These are phyloP conservation scores for Pasiphila rectangulata DNA, from an alignment of 2,888 invertebrate genomes.

Conservation along the genomic window DNA sequence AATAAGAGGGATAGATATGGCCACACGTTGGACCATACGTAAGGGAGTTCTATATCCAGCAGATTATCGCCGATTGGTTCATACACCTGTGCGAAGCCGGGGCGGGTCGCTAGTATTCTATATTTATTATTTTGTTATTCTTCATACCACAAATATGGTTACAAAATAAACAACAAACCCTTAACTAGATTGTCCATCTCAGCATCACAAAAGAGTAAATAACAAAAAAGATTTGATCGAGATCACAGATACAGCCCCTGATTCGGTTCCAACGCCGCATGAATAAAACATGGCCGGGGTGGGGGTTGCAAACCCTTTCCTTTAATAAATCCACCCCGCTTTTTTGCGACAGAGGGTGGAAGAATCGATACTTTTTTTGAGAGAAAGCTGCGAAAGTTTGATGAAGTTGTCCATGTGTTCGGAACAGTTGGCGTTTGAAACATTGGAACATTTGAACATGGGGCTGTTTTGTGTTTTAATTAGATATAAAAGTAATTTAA, in stretches of 20 bases:
- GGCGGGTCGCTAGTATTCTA: too few relatives aligned
- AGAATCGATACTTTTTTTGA: conserved; percentile 49
- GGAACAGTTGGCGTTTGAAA: conserved; percentile 11
- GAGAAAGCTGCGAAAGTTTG: conserved; percentile 29
- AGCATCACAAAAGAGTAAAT: conserved; percentile 42
- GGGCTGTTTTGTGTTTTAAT: background rate
- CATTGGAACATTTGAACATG: background rate
- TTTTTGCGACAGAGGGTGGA: conserved; percentile 67
- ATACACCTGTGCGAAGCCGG: too few relatives aligned
- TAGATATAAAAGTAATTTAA: too few relatives aligned
- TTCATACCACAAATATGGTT: too few relatives aligned
- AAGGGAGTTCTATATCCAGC: too few relatives aligned
- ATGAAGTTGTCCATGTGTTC: conserved; percentile 11
- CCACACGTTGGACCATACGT: too few relatives aligned
- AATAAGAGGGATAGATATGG: too few relatives aligned
- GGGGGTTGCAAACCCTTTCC: conserved; percentile 61
- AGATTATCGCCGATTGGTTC: too few relatives aligned
- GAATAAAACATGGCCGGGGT: conserved; percentile 72
- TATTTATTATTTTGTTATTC: too few relatives aligned
- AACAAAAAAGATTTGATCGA: conserved; percentile 60
- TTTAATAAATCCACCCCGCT: conserved; percentile 64
- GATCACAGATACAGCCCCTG: conserved; percentile 54
- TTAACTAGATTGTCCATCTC: conserved; percentile 10
- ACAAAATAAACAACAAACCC: background rate
- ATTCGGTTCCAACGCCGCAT: conserved; percentile 60